Percentiles rank a stretch among this genome's conserved stretches.
These are phyloP conservation scores for Erethizon dorsatum DNA, from an alignment of 2,797 vertebrate species.

Conservation along the genomic window DNA sequence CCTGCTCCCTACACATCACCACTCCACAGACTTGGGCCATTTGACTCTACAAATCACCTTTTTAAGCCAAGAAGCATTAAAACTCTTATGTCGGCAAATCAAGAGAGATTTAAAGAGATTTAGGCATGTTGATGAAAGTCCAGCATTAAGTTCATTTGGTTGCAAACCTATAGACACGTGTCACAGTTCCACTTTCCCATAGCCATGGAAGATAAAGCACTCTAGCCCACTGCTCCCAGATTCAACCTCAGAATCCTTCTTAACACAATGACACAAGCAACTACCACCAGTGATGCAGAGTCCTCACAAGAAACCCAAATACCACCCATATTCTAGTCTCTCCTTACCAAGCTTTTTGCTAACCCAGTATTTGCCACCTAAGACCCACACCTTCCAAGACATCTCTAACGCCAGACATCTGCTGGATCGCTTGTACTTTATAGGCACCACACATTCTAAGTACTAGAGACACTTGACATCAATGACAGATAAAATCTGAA, in stretches of 20 bases:
- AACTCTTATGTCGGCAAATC: background rate
- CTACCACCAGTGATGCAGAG: background rate
- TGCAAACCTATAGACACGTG: background rate
- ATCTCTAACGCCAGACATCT: background rate
- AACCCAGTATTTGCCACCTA: background rate
- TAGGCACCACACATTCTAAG: background rate
- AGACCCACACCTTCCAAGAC: background rate
- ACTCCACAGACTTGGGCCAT: background rate
- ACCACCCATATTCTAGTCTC: background rate
- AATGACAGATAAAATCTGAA: background rate
- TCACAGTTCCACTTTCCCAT: background rate
- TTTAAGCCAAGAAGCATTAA: background rate
- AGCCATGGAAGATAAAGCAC: background rate
- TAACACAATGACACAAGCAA: background rate
- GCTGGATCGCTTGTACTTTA: background rate
- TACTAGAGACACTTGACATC: background rate
- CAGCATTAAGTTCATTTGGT: background rate
- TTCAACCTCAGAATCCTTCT: background rate
- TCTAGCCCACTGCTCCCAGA: background rate
- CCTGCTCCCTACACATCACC: background rate
- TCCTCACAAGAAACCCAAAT: slow-evolving; percentile 1
- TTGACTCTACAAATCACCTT: slow-evolving; percentile 1
- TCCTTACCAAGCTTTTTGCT: background rate
- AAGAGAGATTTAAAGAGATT: background rate
- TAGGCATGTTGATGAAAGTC: background rate